Conservation (phyloP, 2,888 invertebrate genomes). For the Tryphoninae sp. region DNA sequence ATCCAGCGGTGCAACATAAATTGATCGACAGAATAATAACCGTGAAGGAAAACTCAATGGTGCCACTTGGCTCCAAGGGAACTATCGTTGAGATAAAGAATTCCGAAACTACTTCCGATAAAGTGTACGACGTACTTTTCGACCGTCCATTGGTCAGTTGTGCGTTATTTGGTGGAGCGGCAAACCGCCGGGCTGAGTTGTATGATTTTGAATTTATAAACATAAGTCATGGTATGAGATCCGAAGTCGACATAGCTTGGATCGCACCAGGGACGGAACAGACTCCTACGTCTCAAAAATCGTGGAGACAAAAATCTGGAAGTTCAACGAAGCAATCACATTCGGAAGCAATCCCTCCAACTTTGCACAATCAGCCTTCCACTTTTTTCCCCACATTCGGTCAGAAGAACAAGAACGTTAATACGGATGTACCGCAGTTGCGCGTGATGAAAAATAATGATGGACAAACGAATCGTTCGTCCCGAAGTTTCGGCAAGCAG, state of each 20-base stretch:
- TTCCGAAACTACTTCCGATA: slow-evolving; percentile 83
- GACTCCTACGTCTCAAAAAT: slow-evolving; percentile 48
- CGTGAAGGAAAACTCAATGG: slow-evolving; percentile 88
- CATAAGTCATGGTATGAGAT: slow-evolving; percentile 83
- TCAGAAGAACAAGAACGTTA: slow-evolving; percentile 42
- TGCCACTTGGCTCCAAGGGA: slow-evolving; percentile 92
- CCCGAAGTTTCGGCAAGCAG: slow-evolving; percentile 31
- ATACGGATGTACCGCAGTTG: slow-evolving; percentile 46
- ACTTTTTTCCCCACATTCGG: slow-evolving; percentile 53
- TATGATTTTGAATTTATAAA: slow-evolving; percentile 84
- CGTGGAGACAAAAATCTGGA: slow-evolving; percentile 19
- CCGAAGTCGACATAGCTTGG: slow-evolving; percentile 74
- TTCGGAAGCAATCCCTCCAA: slow-evolving; percentile 66
- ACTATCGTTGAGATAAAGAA: slow-evolving; percentile 89
- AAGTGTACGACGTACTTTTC: slow-evolving; percentile 90
- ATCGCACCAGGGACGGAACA: slow-evolving; percentile 68
- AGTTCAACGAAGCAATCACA: slow-evolving; percentile 53
- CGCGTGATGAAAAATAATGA: slow-evolving; percentile 65
- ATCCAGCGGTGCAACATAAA: slow-evolving; percentile 85
- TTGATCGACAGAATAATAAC: slow-evolving; percentile 94
- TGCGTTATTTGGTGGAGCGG: slow-evolving; percentile 48
- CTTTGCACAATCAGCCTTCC: slow-evolving; percentile 64
- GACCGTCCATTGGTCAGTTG: slow-evolving; percentile 86
- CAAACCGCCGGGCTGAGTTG: slow-evolving; percentile 82
- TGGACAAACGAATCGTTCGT: slow-evolving; percentile 33